These are phyloP conservation scores for Dolomedes plantarius DNA, from an alignment of 2,888 invertebrate genomes.

Conservation along the genomic window DNA sequence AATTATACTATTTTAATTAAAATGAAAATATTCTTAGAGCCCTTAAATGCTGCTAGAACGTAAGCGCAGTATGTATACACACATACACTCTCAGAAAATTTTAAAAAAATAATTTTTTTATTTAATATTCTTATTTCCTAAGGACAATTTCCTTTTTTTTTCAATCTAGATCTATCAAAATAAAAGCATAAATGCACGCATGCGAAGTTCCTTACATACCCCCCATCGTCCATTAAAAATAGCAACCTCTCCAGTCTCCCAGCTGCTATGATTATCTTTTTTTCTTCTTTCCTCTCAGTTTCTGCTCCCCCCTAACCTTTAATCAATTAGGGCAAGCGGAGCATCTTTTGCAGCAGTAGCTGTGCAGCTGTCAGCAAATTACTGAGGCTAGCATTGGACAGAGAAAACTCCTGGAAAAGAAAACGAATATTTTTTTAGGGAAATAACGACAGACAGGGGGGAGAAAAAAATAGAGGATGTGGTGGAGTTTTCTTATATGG, in stretches of 20 bases:
- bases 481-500: too few species aligned
- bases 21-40: too few species aligned
- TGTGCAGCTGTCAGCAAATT: conserved; percentile 67
- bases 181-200: conserved; percentile 6
- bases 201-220: conserved; percentile 39
- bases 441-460: too few species aligned
- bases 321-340: conserved; percentile 58
- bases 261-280: conserved; percentile 58
- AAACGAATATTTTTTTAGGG: too few species aligned
- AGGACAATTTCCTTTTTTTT: neutral
- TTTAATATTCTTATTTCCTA: too few species aligned
- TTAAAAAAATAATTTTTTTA: too few species aligned
- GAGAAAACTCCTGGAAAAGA: neutral
- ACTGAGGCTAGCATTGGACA: conserved; percentile 26
- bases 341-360: conserved; percentile 27
- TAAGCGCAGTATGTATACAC: too few species aligned
- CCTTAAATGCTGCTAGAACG: too few species aligned
- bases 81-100: too few species aligned
- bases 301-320: conserved; percentile 49
- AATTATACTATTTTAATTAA: too few species aligned
- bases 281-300: neutral
- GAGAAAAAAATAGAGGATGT: too few species aligned
- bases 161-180: neutral
- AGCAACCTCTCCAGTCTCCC: conserved; percentile 54
- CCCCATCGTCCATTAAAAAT: conserved; percentile 59